These are phyloP conservation scores for Decapterus maruadsi DNA, from an alignment of 2,797 vertebrate species.

Conservation along the genomic window DNA sequence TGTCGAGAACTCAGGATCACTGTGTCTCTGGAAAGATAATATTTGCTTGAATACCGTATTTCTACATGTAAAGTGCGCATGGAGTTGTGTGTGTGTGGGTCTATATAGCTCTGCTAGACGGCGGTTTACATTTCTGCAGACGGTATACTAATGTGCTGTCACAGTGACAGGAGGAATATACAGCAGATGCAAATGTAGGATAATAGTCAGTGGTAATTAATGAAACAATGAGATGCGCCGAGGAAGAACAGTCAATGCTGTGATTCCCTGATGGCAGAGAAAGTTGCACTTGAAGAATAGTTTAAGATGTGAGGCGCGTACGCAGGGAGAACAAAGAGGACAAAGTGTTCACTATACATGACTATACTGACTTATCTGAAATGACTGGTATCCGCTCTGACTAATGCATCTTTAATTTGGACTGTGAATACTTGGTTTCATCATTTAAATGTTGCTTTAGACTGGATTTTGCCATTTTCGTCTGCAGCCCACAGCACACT, in stretches of 20 bases:
- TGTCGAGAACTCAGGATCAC: not conserved
- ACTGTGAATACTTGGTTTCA: slow-evolving; percentile 21
- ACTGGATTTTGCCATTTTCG: slow-evolving; percentile 40
- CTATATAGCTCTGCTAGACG: not conserved
- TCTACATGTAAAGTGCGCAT: slow-evolving; percentile 4
- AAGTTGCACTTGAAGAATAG: slow-evolving; percentile 24
- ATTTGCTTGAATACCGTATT: not conserved
- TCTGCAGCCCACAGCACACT: slow-evolving; percentile 41
- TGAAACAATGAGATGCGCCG: slow-evolving; percentile 12
- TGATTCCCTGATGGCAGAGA: slow-evolving; percentile 14
- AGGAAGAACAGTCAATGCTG: slow-evolving; percentile 14
- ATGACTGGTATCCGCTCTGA: slow-evolving; percentile 40
- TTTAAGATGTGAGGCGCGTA: slow-evolving; percentile 25
- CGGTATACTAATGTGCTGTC: not conserved
- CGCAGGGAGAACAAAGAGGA: slow-evolving; percentile 36
- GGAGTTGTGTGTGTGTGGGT: not conserved
- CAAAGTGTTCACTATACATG: slow-evolving; percentile 32
- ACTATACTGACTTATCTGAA: slow-evolving; percentile 19
- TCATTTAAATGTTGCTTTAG: slow-evolving; percentile 41
- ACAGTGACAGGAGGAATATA: slow-evolving; percentile 6
- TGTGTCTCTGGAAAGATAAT: slow-evolving; percentile 6
- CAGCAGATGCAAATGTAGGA: slow-evolving; percentile 8
- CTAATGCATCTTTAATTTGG: slow-evolving; percentile 47
- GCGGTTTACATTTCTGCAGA: slow-evolving; percentile 5
- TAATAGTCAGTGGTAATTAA: slow-evolving; percentile 21